phyloP scores from a whole-genome alignment of 2,113 vertebrate species.

The Sminthopsis crassicaudata region DNA sequence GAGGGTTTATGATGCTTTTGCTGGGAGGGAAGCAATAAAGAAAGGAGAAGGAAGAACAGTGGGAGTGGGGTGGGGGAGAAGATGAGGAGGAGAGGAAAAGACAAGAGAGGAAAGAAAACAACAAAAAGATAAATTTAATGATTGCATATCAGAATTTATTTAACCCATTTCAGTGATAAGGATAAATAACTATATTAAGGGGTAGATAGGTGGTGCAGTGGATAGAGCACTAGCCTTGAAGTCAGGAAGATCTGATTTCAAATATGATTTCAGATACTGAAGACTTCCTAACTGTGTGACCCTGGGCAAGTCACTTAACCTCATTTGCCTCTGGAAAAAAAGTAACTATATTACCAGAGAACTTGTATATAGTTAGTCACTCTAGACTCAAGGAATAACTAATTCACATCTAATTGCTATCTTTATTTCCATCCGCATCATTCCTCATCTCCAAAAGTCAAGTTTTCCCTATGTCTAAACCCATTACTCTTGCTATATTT shows the following conservation, averaged over 20 bases:
- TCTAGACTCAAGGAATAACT: neutral
- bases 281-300: too few relatives aligned
- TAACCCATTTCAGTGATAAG: neutral
- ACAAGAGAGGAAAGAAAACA: neutral
- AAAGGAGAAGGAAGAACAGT: conserved; percentile 45
- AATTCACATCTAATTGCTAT: neutral
- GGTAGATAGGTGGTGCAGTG: too few relatives aligned
- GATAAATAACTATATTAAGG: neutral
- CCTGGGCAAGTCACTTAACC: too few relatives aligned
- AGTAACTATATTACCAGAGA: neutral
- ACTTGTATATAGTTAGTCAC: neutral
- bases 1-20: conserved; percentile 80
- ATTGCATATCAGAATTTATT: neutral
- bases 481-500: neutral
- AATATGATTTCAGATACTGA: too few relatives aligned
- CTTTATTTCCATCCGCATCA: neutral
- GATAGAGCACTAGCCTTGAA: too few relatives aligned
- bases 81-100: neutral
- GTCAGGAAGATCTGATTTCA: too few relatives aligned
- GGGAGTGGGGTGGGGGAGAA: conserved; percentile 25
- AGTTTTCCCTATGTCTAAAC: neutral
- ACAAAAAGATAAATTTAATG: neutral
- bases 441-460: neutral
- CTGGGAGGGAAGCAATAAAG: conserved; percentile 68
- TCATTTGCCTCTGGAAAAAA: too few relatives aligned